Conservation (phyloP, 2,113 vertebrate species). For the Rhabdornis inornatus region DNA sequence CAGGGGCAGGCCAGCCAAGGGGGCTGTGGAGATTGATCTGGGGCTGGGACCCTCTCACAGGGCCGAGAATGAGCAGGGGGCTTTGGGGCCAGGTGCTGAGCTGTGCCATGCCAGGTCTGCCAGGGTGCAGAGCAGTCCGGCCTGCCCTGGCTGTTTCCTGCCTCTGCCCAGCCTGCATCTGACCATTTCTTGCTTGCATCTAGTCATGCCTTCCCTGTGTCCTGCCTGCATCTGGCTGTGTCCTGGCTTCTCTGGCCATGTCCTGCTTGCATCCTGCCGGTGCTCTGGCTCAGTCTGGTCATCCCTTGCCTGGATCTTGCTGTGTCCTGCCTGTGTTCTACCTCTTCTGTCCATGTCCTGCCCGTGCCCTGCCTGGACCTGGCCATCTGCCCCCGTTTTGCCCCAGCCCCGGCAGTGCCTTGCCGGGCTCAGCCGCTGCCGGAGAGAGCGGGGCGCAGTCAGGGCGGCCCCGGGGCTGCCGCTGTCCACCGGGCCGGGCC, state of each 20-base stretch:
- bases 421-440: not conserved
- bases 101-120: not conserved
- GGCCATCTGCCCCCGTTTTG: not conserved
- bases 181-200: not conserved
- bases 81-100: not conserved
- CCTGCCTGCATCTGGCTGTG: not conserved
- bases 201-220: not conserved
- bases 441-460: not conserved
- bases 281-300: not conserved
- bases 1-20: accelerated
- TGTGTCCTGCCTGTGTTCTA: not conserved
- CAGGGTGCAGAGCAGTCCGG: not conserved
- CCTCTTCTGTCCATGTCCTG: not conserved
- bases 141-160: not conserved
- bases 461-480: not conserved
- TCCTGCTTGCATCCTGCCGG: not conserved
- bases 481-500: not conserved
- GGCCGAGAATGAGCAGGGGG: not conserved
- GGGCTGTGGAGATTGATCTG: not conserved
- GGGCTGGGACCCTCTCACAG: not conserved
- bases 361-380: not conserved
- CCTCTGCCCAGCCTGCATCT: not conserved
- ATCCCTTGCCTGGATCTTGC: not conserved
- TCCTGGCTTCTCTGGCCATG: not conserved
- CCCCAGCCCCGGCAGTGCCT: not conserved